Conservation (phyloP, 2,888 invertebrate species). For the Cylindroiulus punctatus region DNA sequence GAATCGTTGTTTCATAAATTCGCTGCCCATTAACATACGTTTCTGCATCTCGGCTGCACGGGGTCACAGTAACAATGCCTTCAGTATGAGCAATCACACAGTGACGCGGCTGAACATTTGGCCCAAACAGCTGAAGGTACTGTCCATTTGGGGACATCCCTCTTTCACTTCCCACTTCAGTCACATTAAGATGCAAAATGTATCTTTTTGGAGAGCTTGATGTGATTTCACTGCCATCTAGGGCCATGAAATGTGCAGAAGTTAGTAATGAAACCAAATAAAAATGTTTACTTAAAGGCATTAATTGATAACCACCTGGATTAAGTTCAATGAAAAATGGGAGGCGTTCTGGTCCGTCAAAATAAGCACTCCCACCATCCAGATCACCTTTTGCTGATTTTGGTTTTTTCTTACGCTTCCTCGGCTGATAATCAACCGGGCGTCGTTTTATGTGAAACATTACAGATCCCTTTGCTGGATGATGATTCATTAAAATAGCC, state of each 20-base stretch:
- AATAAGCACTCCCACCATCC: slow-evolving; percentile 54
- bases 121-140: slow-evolving; percentile 75
- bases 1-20: slow-evolving; percentile 89
- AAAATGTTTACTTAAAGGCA: not conserved
- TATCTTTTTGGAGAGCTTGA: slow-evolving; percentile 69
- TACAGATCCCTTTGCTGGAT: slow-evolving; percentile 75
- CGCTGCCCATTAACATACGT: slow-evolving; percentile 94
- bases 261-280: too few relatives aligned
- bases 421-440: slow-evolving; percentile 88
- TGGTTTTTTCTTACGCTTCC: slow-evolving; percentile 85
- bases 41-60: slow-evolving; percentile 90
- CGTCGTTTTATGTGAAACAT: slow-evolving; percentile 96
- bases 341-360: slow-evolving; percentile 63
- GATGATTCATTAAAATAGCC: slow-evolving; percentile 90
- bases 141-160: slow-evolving; percentile 63
- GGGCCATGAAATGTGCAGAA: not conserved
- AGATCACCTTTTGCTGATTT: slow-evolving; percentile 64
- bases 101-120: slow-evolving; percentile 92
- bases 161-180: slow-evolving; percentile 79
- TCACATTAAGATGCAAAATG: slow-evolving; percentile 73
- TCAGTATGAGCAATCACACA: slow-evolving; percentile 92
- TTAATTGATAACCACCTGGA: slow-evolving; percentile 69
- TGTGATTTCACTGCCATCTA: slow-evolving; percentile 70
- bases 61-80: slow-evolving; percentile 92
- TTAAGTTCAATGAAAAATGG: slow-evolving; percentile 84